Conservation (phyloP, 2,888 invertebrate genomes). For the Tinea trinotella region DNA sequence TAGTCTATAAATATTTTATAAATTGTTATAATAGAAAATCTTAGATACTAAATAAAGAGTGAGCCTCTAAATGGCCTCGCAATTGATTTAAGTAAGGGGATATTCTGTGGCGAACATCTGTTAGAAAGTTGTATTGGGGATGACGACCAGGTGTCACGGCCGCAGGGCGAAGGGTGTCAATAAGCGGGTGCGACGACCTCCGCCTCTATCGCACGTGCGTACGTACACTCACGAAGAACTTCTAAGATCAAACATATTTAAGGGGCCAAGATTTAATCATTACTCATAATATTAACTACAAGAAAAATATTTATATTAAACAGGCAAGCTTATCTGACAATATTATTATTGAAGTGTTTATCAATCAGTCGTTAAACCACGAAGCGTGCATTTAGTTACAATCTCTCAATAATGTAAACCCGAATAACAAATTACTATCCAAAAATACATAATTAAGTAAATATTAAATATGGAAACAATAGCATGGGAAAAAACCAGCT, state of each 20-base stretch:
- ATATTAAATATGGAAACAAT: not conserved
- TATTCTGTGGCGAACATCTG: slow-evolving; percentile 45
- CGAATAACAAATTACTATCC: too few relatives aligned
- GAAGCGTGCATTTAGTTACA: too few relatives aligned
- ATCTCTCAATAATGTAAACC: too few relatives aligned
- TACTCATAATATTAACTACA: too few relatives aligned
- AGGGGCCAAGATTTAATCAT: too few relatives aligned
- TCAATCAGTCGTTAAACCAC: too few relatives aligned
- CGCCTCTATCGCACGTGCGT: slow-evolving; percentile 28
- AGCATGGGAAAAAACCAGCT: not conserved
- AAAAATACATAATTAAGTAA: not conserved
- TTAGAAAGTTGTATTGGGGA: slow-evolving; percentile 43
- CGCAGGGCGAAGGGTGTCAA: slow-evolving; percentile 44
- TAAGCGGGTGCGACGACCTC: slow-evolving; percentile 51
- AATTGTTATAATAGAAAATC: not conserved
- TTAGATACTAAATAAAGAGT: not conserved
- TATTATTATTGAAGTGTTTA: too few relatives aligned
- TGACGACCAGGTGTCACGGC: slow-evolving; percentile 58
- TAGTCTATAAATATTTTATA: too few relatives aligned
- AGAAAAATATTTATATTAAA: too few relatives aligned
- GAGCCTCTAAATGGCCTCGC: not conserved
- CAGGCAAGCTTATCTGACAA: too few relatives aligned
- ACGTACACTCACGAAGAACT: not conserved
- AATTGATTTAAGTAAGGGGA: not conserved
- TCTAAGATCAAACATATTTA: too few relatives aligned